phyloP scores from a whole-genome alignment of 2,888 invertebrate genomes.

The Epistrophe grossulariae region DNA sequence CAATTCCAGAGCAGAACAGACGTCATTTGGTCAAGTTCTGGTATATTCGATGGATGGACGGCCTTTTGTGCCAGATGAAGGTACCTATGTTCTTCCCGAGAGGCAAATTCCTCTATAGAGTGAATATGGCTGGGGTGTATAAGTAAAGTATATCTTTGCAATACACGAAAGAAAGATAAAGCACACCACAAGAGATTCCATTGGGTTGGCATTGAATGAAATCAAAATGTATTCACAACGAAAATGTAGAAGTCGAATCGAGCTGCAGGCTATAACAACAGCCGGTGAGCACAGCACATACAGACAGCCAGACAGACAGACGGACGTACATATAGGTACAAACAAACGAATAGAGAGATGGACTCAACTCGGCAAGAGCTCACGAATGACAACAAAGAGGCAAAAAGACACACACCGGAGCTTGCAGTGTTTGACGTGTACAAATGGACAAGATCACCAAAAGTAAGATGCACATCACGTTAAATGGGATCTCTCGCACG shows the following conservation, averaged over 20 bases:
- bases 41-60: constrained; percentile 22
- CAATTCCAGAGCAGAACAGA: constrained; percentile 52
- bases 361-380: neutral
- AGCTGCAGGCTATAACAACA: constrained; percentile 63
- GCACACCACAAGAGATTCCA: constrained; percentile 64
- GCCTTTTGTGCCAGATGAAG: constrained; percentile 41
- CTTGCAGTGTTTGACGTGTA: constrained; percentile 66
- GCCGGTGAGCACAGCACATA: constrained; percentile 51
- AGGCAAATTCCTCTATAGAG: constrained; percentile 41
- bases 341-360: constrained; percentile 6
- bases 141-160: constrained; percentile 22
- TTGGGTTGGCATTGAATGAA: constrained; percentile 57
- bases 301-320: constrained; percentile 43
- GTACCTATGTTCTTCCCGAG: constrained; percentile 29
- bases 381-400: constrained; percentile 9
- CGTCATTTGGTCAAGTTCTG: constrained; percentile 66
- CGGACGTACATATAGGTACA: constrained; percentile 1
- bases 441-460: constrained; percentile 75
- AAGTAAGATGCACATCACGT: constrained; percentile 76
- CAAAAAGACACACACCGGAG: constrained; percentile 17
- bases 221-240: constrained; percentile 71
- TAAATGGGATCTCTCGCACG: constrained; percentile 74
- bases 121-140: constrained; percentile 24
- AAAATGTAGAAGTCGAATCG: constrained; percentile 67
- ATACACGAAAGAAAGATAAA: constrained; percentile 63